phyloP scores from a whole-genome alignment of 1,140 invertebrate genomes.

The Drosophila biarmipes region DNA sequence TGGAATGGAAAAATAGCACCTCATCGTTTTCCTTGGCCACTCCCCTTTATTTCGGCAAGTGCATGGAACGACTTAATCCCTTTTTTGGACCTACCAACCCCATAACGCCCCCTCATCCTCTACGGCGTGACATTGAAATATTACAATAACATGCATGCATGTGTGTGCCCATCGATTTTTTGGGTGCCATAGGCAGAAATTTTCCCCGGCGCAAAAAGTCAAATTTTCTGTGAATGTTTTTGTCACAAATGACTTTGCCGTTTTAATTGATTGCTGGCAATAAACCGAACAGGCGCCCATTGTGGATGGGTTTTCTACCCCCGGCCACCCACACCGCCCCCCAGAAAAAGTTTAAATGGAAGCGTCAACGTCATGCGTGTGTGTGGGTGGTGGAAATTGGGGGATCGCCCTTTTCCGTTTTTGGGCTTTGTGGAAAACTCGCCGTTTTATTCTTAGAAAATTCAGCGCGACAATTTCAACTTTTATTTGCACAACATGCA shows the following conservation, averaged over 20 bases:
- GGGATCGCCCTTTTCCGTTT: conserved; percentile 50
- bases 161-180: conserved; percentile 64
- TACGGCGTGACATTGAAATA: conserved; percentile 68
- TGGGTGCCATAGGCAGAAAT: conserved; percentile 24
- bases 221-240: conserved; percentile 79
- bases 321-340: neutral
- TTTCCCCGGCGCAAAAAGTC: conserved; percentile 54
- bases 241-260: conserved; percentile 79
- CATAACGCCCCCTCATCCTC: neutral
- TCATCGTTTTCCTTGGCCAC: conserved; percentile 5
- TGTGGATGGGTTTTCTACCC: conserved; percentile 22
- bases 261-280: conserved; percentile 80
- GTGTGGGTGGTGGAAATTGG: conserved; percentile 10
- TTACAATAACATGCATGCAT: conserved; percentile 55
- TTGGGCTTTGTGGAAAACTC: conserved; percentile 63
- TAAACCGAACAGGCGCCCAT: conserved; percentile 77
- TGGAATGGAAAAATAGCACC: conserved; percentile 7
- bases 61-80: conserved; percentile 45
- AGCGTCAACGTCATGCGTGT: conserved; percentile 69
- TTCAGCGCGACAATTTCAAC: conserved; percentile 74
- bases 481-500: conserved; percentile 65
- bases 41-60: conserved; percentile 34
- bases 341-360: conserved; percentile 68
- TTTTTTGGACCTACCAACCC: conserved; percentile 20
- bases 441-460: conserved; percentile 73